Base-by-base conservation (phyloP, 1,140 invertebrate genomes). In the Eriosoma lanigerum region DNA sequence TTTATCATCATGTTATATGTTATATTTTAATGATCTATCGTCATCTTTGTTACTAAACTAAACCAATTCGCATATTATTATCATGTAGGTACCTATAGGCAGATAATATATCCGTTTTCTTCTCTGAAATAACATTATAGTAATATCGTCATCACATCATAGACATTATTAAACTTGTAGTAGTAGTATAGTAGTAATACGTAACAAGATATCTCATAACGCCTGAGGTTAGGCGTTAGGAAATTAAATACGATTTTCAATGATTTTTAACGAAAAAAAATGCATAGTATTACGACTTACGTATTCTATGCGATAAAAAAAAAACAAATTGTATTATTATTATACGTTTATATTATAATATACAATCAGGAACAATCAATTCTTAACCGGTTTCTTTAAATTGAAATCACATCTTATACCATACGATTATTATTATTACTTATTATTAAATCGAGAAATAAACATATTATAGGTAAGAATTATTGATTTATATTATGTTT, bases 151-250 rank as follows among this genome's bases (percentile, higher is more conserved):
- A 9, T 21, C 9, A 4, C 2, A 2, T 44, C 32, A 64, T 13
- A 21, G 32, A 64, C 38, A 38, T 21, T 32, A 44, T n/a, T 64
- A 64, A 38, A 44, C 32, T 3, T 38, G 8, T 38, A 38, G 8
- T n/a, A n/a, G n/a, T n/a, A n/a, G n/a, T n/a, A n/a, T n/a, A n/a
- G n/a, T n/a, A n/a, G 17, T 56, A 56, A 56, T 10, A 19, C 32
- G 38, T 68, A 68, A 46, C 64, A n/a, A 68, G 64, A 46, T 68
- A 68, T 46, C n/a, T 46, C 62, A 13, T 38, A n/a, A 64, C 62
- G 32, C 62, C 62, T 13, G 12, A 24, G 32, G 64, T 0, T 68
- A 68, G 32, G 8, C 3, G 8, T 46, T 46, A n/a, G 21, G 8
- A 46, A 68, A 46, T 46, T 21, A n/a, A 21, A 21, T 38, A 46